Percentiles rank a stretch among this genome's conserved stretches.
Conservation (phyloP, 2,113 vertebrate genomes). For the Butorides virescens region DNA sequence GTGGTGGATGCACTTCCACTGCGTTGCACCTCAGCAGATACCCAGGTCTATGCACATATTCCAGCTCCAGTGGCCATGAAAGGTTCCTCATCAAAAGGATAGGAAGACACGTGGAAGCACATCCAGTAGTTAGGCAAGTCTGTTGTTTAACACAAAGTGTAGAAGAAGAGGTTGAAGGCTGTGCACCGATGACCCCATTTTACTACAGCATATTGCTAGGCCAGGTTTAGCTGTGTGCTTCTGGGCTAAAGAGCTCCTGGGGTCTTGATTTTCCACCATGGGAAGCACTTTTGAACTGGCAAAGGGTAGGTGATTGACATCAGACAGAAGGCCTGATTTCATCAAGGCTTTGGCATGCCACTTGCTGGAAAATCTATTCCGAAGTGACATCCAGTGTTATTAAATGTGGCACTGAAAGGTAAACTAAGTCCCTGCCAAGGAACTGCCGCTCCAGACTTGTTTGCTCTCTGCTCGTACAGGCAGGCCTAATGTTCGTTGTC, state of each 20-base stretch:
- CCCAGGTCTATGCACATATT: neutral
- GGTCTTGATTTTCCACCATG: neutral
- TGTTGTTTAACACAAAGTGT: neutral
- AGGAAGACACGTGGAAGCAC: neutral
- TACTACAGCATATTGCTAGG: neutral
- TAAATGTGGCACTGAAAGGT: slow-evolving; percentile 21
- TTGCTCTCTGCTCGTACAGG: neutral
- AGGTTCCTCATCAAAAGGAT: neutral
- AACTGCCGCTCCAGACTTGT: slow-evolving; percentile 9
- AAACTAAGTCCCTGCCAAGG: slow-evolving; percentile 36
- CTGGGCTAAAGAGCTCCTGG: neutral
- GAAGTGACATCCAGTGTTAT: slow-evolving; percentile 14
- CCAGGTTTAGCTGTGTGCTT: neutral
- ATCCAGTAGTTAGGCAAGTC: neutral
- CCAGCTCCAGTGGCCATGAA: neutral
- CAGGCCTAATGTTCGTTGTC: neutral
- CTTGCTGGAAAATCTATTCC: slow-evolving; percentile 55
- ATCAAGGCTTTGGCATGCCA: slow-evolving; percentile 44
- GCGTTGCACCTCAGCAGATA: neutral
- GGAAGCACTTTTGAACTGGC: neutral
- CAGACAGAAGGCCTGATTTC: slow-evolving; percentile 46
- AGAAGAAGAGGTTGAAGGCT: neutral
- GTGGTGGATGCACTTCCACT: neutral
- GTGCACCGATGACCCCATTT: neutral
- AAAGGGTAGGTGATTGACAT: slow-evolving; percentile 44